These are phyloP conservation scores for Micrastur ruficollis DNA, from an alignment of 2,797 vertebrate genomes.

Conservation along the genomic window DNA sequence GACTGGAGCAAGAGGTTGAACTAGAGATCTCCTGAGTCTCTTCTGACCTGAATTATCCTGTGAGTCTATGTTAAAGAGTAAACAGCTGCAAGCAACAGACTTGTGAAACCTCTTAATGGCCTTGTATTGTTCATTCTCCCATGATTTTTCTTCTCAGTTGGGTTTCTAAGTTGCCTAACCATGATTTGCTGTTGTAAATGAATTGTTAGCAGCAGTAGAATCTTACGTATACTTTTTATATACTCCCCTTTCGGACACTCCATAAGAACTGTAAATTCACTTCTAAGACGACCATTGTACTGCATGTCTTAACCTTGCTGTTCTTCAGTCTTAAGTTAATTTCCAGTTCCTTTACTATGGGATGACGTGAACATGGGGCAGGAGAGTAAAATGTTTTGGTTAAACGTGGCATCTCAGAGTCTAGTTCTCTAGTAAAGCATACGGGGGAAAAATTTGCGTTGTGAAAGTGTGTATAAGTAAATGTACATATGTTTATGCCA, in stretches of 20 bases:
- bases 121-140: not conserved
- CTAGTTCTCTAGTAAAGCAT: not conserved
- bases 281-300: not conserved
- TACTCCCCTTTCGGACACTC: not conserved
- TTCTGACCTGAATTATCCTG: not conserved
- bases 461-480: not conserved
- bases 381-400: not conserved
- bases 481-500: not conserved
- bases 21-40: not conserved
- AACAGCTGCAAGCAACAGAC: not conserved
- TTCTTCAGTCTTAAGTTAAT: not conserved
- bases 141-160: not conserved
- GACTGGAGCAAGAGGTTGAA: not conserved
- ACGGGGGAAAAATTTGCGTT: not conserved
- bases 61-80: not conserved
- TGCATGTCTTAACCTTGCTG: not conserved
- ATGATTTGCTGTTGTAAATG: not conserved
- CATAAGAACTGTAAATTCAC: not conserved
- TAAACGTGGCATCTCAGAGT: not conserved
- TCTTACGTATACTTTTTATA: not conserved
- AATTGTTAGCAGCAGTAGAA: not conserved
- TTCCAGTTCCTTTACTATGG: not conserved
- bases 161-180: not conserved
- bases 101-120: not conserved
- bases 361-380: not conserved